phyloP scores from a whole-genome alignment of 2,888 invertebrate species.

The Resseliella maxima region DNA sequence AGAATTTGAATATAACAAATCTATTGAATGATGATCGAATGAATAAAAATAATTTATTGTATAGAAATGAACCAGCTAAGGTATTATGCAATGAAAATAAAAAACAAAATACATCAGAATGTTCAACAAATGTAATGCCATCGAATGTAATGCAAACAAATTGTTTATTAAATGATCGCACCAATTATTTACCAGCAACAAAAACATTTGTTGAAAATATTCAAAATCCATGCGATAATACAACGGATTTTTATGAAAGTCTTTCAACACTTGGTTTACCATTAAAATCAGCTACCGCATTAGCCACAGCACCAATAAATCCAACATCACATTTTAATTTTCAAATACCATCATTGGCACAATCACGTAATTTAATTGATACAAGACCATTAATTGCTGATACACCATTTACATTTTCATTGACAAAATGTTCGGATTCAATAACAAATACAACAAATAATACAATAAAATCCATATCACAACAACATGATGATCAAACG shows the following conservation, averaged over 20 bases:
- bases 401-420: constrained; percentile 55
- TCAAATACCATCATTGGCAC: constrained; percentile 16
- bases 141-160: neutral
- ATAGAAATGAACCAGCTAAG: neutral
- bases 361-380: constrained; percentile 4
- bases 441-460: constrained; percentile 8
- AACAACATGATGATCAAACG: neutral
- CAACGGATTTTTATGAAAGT: constrained; percentile 43
- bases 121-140: neutral
- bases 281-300: neutral
- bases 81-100: neutral
- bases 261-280: constrained; percentile 41
- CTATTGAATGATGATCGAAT: neutral
- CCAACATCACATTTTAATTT: constrained; percentile 12
- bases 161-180: neutral
- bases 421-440: constrained; percentile 38
- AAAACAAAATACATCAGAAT: neutral
- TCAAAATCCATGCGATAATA: neutral
- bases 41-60: neutral
- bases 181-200: neutral
- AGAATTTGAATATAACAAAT: neutral
- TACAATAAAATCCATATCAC: neutral
- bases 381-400: neutral
- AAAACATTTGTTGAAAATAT: constrained; percentile 11
- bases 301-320: neutral